Percentiles rank a stretch among this genome's conserved stretches.
Evolutionary conservation across 1,140 invertebrate species (phyloP).

Genomic region (Aphaenogaster rudis): DNA sequence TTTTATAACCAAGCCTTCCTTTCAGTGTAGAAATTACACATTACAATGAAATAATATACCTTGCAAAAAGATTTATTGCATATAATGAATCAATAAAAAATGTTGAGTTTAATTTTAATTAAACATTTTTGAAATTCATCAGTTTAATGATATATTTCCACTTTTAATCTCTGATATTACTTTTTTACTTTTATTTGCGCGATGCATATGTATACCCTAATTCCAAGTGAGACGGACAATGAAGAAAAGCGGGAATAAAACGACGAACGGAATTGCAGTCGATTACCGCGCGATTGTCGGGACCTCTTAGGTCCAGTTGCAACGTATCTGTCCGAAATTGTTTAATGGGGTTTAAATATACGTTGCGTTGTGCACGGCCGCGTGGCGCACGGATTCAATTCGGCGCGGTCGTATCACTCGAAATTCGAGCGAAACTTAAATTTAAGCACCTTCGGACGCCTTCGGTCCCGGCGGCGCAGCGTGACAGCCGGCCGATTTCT

Average conservation of each 20-base stretch:
- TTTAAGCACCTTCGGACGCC: conserved; percentile 27
- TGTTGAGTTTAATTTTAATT: not conserved
- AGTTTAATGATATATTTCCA: not conserved
- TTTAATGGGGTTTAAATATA: conserved; percentile 54
- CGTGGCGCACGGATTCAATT: conserved; percentile 13
- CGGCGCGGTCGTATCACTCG: conserved; percentile 10
- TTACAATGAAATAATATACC: not conserved
- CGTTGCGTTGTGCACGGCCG: not conserved
- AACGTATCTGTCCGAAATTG: conserved; percentile 61
- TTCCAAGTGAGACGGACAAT: not conserved
- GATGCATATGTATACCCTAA: not conserved
- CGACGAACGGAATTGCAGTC: not conserved
- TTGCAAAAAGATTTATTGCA: not conserved
- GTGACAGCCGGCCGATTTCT: conserved; percentile 47
- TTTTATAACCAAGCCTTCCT: too few species aligned
- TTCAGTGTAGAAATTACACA: not conserved
- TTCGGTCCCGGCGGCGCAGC: not conserved
- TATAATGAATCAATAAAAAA: not conserved
- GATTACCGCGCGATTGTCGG: conserved; percentile 40
- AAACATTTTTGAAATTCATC: not conserved
- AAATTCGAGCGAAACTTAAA: conserved; percentile 39
- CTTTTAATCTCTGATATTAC: not conserved
- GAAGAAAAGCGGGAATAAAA: conserved; percentile 8
- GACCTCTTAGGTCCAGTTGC: conserved; percentile 64
- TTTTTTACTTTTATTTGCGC: not conserved